phyloP scores from a whole-genome alignment of 2,797 vertebrate species.

The Meda fulgida region DNA sequence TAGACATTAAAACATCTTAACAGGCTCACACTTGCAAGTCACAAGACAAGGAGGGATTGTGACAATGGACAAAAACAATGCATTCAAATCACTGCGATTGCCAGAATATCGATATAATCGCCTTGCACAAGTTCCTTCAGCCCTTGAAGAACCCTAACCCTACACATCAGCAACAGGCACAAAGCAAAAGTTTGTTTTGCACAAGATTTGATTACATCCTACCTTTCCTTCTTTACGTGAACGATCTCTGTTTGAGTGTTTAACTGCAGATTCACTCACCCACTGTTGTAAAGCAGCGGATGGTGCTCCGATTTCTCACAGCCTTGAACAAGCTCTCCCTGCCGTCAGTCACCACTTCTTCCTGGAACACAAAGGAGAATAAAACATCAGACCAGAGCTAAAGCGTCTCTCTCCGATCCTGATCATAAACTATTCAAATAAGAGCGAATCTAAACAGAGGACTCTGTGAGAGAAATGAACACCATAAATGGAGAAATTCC shows the following conservation, averaged over 20 bases:
- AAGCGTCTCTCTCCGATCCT: neutral
- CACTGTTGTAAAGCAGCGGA: neutral
- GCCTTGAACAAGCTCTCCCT: slow-evolving; percentile 15
- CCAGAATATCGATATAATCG: neutral
- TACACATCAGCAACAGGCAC: slow-evolving; percentile 4
- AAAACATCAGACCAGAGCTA: slow-evolving; percentile 32
- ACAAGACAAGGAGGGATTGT: neutral
- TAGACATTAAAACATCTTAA: neutral
- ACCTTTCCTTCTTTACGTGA: neutral
- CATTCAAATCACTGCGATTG: neutral
- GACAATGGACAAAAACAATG: neutral
- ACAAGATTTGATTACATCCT: neutral
- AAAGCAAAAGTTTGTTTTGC: slow-evolving; percentile 4
- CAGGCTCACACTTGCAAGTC: neutral
- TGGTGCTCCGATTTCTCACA: neutral
- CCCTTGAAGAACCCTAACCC: neutral
- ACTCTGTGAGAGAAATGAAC: slow-evolving; percentile 9
- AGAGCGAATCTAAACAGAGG: slow-evolving; percentile 3
- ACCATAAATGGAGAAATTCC: slow-evolving; percentile 17
- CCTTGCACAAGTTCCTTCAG: neutral
- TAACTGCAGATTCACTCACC: slow-evolving; percentile 30
- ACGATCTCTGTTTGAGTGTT: neutral
- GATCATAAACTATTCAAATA: slow-evolving; percentile 23
- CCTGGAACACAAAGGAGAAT: slow-evolving; percentile 25
- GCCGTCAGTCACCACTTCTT: slow-evolving; percentile 9